Percentiles rank a stretch among this genome's conserved stretches.
Evolutionary conservation across 64 coral and sea anemone genomes (phyloP).

Genomic region (Catalaphyllia jardinei): DNA sequence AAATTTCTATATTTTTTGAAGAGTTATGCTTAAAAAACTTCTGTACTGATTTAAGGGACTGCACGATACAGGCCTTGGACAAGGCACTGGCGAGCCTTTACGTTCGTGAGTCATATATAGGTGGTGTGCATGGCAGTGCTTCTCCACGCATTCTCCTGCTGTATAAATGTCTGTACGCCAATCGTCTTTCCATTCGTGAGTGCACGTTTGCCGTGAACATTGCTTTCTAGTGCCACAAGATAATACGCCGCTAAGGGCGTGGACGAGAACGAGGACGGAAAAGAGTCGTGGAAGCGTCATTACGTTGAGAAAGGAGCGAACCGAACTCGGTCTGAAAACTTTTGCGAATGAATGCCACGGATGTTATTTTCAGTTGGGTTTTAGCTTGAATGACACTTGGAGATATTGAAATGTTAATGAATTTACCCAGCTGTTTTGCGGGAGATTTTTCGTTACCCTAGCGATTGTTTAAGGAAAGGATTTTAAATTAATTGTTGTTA

Average conservation of each 20-base stretch:
- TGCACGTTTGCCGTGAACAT: neutral
- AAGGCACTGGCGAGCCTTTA: neutral
- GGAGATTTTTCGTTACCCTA: neutral
- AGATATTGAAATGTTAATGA: neutral
- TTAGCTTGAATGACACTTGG: neutral
- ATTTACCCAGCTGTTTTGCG: neutral
- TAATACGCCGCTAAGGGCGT: neutral
- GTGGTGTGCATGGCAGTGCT: constrained; percentile 2
- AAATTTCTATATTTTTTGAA: neutral
- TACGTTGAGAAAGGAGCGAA: neutral
- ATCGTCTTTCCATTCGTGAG: constrained; percentile 14
- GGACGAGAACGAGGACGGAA: neutral
- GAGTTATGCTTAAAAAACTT: neutral
- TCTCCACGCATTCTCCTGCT: neutral
- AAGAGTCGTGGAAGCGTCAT: neutral
- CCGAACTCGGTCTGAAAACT: neutral
- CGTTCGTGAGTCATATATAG: neutral
- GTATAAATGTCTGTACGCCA: neutral
- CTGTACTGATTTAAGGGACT: neutral
- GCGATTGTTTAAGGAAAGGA: no score
- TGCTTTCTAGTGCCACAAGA: neutral
- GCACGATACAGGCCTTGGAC: neutral
- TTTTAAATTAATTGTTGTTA: no score
- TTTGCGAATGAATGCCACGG: neutral
- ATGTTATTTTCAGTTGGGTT: neutral